A percentile compares a stretch with the other conserved stretches of the same genome.
These are phyloP conservation scores for Euphydryas editha DNA, from an alignment of 2,888 invertebrate species.

Conservation along the genomic window DNA sequence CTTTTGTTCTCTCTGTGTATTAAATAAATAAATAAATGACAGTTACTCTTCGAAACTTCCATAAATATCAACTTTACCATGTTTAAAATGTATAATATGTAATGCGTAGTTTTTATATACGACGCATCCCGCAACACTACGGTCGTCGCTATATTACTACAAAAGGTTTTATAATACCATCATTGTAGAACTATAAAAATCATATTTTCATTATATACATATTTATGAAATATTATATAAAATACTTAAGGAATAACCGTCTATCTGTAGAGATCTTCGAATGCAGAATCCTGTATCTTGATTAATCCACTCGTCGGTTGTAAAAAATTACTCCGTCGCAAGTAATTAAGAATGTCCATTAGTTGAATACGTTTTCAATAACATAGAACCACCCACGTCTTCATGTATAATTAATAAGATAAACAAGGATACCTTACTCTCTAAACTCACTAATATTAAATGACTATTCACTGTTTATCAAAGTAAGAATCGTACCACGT, in stretches of 20 bases:
- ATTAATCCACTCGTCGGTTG: conserved; percentile 47
- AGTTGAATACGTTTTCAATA: conserved; percentile 48
- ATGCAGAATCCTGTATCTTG: conserved; percentile 44
- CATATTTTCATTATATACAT: background rate
- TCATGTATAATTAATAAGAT: background rate
- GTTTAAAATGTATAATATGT: no score
- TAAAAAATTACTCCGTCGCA: conserved; percentile 50
- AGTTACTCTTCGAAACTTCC: no score
- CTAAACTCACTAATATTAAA: background rate
- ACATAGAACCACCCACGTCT: conserved; percentile 35
- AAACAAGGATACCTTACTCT: background rate
- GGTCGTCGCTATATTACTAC: no score
- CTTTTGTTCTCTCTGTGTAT: no score
- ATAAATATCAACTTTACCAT: no score
- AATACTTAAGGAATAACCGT: conserved; percentile 8
- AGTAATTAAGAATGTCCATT: conserved; percentile 55
- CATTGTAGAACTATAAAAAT: no score
- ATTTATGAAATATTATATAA: background rate
- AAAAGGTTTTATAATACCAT: no score
- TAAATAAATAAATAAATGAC: no score
- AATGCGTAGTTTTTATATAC: no score
- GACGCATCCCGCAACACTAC: no score
- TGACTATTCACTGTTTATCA: background rate
- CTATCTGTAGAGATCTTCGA: conserved; percentile 38
- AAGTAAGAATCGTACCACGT: no score